Percentiles rank a stretch among this genome's conserved stretches.
phyloP scores from a whole-genome alignment of 2,888 invertebrate genomes.

The Sipunculus nudus region DNA sequence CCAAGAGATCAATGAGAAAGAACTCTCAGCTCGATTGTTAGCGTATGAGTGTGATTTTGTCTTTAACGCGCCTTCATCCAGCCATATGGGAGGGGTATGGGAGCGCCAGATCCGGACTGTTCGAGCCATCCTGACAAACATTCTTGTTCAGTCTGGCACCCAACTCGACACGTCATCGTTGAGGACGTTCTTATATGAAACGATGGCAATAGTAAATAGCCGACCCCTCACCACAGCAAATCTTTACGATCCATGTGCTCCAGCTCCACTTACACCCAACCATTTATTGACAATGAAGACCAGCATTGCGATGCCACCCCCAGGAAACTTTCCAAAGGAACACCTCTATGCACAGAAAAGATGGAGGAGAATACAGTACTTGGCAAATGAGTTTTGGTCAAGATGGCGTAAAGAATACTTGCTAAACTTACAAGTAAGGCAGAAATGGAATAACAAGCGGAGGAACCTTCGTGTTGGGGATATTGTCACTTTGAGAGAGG shows the following conservation, averaged over 20 bases:
- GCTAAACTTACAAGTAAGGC: background rate
- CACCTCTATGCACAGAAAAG: conserved; percentile 17
- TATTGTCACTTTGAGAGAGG: conserved; percentile 26
- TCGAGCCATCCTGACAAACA: conserved; percentile 12
- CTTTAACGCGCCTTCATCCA: conserved; percentile 14
- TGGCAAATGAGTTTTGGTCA: conserved; percentile 10
- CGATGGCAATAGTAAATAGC: conserved; percentile 24
- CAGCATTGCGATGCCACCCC: conserved; percentile 9
- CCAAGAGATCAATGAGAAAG: conserved; percentile 7
- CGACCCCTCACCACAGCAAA: conserved; percentile 12
- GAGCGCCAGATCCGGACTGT: conserved; percentile 23
- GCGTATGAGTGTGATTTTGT: conserved; percentile 11
- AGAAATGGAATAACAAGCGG: conserved; percentile 29
- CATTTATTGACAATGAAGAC: conserved; percentile 20
- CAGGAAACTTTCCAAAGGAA: conserved; percentile 14
- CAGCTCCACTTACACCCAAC: conserved; percentile 16
- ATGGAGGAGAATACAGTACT: conserved; percentile 15
- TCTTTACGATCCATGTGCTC: conserved; percentile 10
- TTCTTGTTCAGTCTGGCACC: background rate
- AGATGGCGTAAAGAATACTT: conserved; percentile 12
- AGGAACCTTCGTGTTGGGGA: conserved; percentile 29
- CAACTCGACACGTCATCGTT: conserved; percentile 23
- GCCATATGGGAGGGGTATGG: conserved; percentile 22
- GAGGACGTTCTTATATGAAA: conserved; percentile 31
- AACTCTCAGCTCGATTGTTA: background rate